These are phyloP conservation scores for Pterostichus niger DNA, from an alignment of 2,888 invertebrate genomes.

Conservation along the genomic window DNA sequence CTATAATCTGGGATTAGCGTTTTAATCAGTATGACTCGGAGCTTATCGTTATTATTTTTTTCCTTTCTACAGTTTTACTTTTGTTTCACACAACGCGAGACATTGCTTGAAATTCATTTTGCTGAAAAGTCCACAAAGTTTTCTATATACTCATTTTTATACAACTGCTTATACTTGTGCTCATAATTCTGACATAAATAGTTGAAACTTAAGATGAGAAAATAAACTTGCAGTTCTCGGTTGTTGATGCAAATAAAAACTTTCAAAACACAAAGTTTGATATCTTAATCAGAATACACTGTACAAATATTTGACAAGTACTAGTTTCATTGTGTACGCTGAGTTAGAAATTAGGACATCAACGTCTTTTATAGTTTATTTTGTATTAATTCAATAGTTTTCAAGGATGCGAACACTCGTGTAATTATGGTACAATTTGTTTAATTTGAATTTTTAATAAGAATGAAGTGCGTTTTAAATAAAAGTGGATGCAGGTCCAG, in stretches of 20 bases:
- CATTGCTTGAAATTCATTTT: slow-evolving; percentile 34
- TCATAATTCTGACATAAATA: slow-evolving; percentile 28
- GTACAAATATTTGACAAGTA: no score
- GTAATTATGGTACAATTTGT: no score
- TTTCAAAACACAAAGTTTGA: background rate
- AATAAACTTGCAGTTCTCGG: slow-evolving; percentile 4
- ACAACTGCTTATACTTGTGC: background rate
- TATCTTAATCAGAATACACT: no score
- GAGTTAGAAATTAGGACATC: no score
- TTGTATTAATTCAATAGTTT: no score
- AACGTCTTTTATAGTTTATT: no score
- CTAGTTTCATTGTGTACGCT: no score
- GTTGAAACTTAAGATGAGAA: slow-evolving; percentile 21
- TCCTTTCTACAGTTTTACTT: background rate
- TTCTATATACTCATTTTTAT: slow-evolving; percentile 26
- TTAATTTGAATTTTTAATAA: no score
- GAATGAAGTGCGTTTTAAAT: no score
- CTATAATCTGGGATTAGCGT: slow-evolving; percentile 30
- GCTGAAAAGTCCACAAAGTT: slow-evolving; percentile 28
- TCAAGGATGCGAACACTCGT: no score
- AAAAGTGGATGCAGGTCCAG: no score
- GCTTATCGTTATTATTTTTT: slow-evolving; percentile 38
- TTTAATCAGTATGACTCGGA: slow-evolving; percentile 26
- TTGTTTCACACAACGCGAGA: slow-evolving; percentile 17
- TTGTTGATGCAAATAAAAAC: slow-evolving; percentile 20